Conservation (phyloP, 35 echinoderm and acorn worm genomes). For the Diadema setosum region DNA sequence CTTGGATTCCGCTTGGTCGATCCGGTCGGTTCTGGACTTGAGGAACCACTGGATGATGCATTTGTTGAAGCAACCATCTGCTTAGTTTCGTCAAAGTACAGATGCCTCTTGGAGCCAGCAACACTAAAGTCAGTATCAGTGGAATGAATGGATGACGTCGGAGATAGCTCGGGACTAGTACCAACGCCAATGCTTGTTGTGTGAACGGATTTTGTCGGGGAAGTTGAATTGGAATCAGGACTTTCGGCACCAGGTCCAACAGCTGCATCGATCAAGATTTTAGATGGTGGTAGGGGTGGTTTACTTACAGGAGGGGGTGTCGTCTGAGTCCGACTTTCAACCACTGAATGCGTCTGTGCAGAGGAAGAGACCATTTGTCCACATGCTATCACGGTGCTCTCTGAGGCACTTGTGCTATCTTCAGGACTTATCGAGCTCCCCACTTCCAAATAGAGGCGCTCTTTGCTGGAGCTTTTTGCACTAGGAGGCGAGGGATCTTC, state of each 20-base stretch:
- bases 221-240: neutral
- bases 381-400: neutral
- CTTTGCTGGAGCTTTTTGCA: neutral
- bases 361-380: neutral
- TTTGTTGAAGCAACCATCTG: constrained; percentile 8
- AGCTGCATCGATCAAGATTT: constrained; percentile 35
- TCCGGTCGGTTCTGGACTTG: constrained; percentile 43
- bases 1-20: neutral
- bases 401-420: constrained; percentile 11
- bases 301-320: neutral
- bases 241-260: constrained; percentile 32
- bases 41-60: constrained; percentile 61
- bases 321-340: neutral
- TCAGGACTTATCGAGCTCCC: neutral
- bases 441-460: neutral
- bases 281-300: neutral
- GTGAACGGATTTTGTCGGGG: neutral
- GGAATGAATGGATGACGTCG: constrained; percentile 47
- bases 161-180: constrained; percentile 61
- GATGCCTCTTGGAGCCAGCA: neutral
- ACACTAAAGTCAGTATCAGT: constrained; percentile 45
- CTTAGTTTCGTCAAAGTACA: neutral
- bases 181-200: constrained; percentile 59
- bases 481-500: neutral
- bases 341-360: neutral